These are phyloP conservation scores for Heliangelus exortis DNA, from an alignment of 2,797 vertebrate species.

Conservation along the genomic window DNA sequence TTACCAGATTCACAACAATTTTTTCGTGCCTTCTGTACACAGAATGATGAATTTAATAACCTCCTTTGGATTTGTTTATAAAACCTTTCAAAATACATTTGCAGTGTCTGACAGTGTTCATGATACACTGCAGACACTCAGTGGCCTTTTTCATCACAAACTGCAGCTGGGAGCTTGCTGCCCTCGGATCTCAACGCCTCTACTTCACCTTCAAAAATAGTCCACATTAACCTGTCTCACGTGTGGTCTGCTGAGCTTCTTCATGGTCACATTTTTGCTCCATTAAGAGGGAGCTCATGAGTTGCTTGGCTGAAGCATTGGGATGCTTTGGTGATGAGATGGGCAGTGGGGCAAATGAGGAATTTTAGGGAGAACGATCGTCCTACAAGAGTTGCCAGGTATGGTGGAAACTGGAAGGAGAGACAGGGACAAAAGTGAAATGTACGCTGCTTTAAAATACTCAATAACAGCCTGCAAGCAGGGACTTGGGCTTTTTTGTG, in stretches of 20 bases:
- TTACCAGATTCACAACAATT: conserved; percentile 6
- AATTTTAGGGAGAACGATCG: not conserved
- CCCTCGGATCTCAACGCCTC: not conserved
- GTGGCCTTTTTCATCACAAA: conserved; percentile 11
- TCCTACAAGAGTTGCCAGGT: not conserved
- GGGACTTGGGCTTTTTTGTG: not conserved
- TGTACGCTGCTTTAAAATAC: not conserved
- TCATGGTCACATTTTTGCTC: not conserved
- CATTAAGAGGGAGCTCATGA: not conserved
- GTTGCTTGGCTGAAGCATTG: not conserved
- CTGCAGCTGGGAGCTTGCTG: not conserved
- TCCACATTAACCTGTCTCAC: not conserved
- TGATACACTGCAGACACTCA: not conserved
- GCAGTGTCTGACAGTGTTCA: not conserved
- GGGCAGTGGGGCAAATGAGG: not conserved
- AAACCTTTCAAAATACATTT: conserved; percentile 57
- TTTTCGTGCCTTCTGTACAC: conserved; percentile 57
- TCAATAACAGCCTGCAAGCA: not conserved
- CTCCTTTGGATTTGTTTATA: conserved; percentile 50
- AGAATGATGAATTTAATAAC: conserved; percentile 41
- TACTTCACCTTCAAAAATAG: not conserved
- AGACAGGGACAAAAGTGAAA: not conserved
- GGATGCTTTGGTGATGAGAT: not conserved
- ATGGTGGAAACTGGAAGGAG: not conserved
- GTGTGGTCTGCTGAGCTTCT: fast-evolving